Conservation (phyloP, 2,888 invertebrate genomes). For the Metopia argyrocephala region DNA sequence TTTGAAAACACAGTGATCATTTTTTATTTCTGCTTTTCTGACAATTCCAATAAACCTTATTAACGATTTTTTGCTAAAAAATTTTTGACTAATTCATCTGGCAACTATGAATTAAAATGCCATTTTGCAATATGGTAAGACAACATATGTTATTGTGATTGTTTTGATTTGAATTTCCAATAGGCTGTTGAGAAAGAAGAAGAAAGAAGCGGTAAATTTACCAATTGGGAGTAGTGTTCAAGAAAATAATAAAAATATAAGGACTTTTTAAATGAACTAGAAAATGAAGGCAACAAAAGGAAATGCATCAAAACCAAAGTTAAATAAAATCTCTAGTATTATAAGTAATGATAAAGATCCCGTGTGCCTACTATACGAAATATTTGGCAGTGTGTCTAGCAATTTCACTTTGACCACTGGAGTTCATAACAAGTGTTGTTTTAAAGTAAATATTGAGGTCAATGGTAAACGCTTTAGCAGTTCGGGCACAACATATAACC, state of each 20-base stretch:
- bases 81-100: not conserved
- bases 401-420: constrained; percentile 6
- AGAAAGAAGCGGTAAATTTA: constrained; percentile 31
- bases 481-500: not conserved
- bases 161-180: not conserved
- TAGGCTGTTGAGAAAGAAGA: not conserved
- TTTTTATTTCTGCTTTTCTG: no score
- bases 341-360: constrained; percentile 12
- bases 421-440: constrained; percentile 47
- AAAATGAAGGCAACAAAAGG: not conserved
- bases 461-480: constrained; percentile 6
- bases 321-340: not conserved
- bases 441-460: constrained; percentile 2
- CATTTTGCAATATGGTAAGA: no score
- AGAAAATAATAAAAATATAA: no score
- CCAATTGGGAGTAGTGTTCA: not conserved
- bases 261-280: not conserved
- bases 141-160: not conserved
- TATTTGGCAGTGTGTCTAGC: constrained; percentile 2
- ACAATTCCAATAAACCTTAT: no score
- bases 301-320: not conserved
- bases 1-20: no score
- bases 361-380: not conserved
- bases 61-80: not conserved
- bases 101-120: not conserved